Conservation (phyloP, 2,888 invertebrate species). For the Biston stratarius region DNA sequence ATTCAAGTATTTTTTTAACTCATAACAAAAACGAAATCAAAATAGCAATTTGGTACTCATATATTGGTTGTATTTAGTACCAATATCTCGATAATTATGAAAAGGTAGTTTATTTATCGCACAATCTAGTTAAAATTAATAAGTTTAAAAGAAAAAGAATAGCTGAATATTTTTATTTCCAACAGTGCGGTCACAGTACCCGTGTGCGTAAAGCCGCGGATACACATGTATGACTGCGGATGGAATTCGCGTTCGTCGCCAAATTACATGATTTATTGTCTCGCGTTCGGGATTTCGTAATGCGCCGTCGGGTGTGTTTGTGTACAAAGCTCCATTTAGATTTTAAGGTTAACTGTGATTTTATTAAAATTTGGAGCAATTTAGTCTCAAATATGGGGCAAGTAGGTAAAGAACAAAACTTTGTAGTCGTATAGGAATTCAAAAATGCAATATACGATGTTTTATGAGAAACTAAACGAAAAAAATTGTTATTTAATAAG, state of each 20-base stretch:
- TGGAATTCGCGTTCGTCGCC: conserved; percentile 73
- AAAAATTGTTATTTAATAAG: no score
- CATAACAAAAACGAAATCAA: no score
- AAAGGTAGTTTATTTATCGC: no score
- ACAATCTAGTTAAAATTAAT: no score
- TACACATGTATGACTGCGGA: conserved; percentile 38
- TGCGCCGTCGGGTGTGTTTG: conserved; percentile 15
- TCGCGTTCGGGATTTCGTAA: conserved; percentile 28
- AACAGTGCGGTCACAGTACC: conserved; percentile 8
- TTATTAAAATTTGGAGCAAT: conserved; percentile 5
- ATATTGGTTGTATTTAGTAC: no score
- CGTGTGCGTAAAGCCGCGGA: conserved; percentile 42
- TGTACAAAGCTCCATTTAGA: conserved; percentile 30
- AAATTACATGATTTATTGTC: conserved; percentile 85
- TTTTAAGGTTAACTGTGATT: conserved; percentile 21
- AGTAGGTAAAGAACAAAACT: not conserved
- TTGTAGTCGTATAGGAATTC: not conserved
- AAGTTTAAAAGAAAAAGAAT: no score
- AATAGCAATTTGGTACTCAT: no score
- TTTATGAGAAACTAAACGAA: no score
- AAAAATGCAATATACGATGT: not conserved
- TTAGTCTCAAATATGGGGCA: no score
- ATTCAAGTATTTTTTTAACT: no score
- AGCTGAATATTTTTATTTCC: not conserved
- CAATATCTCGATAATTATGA: no score